These are phyloP conservation scores for Diloba caeruleocephala DNA, from an alignment of 2,888 invertebrate genomes.

Conservation along the genomic window DNA sequence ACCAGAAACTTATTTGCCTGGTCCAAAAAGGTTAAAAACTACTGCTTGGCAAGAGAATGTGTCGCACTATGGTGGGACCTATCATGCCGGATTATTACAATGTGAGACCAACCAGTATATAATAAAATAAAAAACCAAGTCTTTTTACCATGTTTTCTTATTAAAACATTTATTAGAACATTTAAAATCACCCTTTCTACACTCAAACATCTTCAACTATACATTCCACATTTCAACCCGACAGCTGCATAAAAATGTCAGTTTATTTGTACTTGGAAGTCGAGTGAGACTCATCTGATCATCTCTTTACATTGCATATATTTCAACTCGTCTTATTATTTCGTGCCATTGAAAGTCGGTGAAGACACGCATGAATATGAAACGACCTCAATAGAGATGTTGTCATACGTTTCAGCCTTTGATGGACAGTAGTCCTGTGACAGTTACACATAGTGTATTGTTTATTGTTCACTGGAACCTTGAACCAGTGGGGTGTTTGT, in stretches of 20 bases:
- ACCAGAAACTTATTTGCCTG: too few species aligned
- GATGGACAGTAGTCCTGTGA: slow-evolving; percentile 73
- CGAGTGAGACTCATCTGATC: slow-evolving; percentile 61
- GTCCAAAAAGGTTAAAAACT: too few species aligned
- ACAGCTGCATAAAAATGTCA: slow-evolving; percentile 56
- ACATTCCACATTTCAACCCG: slow-evolving; percentile 40
- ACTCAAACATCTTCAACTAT: slow-evolving; percentile 29
- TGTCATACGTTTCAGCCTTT: slow-evolving; percentile 77
- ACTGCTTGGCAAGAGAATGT: too few species aligned
- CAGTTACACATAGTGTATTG: slow-evolving; percentile 75
- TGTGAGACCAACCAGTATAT: too few species aligned
- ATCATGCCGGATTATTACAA: too few species aligned
- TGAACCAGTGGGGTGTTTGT: slow-evolving; percentile 63
- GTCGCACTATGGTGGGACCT: too few species aligned
- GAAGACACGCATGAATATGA: slow-evolving; percentile 83
- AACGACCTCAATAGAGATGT: slow-evolving; percentile 83
- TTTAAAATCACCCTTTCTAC: slow-evolving; percentile 24
- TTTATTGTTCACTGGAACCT: slow-evolving; percentile 73
- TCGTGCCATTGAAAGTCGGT: slow-evolving; percentile 69
- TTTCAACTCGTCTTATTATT: slow-evolving; percentile 77
- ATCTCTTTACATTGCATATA: slow-evolving; percentile 73
- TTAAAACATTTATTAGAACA: slow-evolving; percentile 1
- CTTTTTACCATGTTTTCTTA: too few species aligned
- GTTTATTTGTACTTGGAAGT: slow-evolving; percentile 62
- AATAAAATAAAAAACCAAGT: too few species aligned